Conservation (phyloP, 1,140 invertebrate genomes). For the Bombus pyrosoma region DNA sequence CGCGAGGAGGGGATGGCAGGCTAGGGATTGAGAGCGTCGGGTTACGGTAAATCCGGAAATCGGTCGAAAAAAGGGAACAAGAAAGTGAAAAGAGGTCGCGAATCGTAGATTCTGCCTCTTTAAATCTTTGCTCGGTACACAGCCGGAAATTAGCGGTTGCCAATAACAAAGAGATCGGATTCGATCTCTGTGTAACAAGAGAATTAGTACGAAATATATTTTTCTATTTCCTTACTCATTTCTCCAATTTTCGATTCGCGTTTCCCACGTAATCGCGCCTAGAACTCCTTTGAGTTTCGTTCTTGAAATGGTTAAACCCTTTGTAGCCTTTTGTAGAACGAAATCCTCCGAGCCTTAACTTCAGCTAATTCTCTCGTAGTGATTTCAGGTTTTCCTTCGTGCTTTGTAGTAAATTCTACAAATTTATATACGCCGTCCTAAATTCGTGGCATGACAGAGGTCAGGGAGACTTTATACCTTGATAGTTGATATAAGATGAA, state of each 20-base stretch:
- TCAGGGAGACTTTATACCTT: no score
- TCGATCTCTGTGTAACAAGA: background rate
- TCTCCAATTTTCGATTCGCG: background rate
- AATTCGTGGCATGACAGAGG: no score
- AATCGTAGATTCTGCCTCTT: background rate
- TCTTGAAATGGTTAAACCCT: background rate
- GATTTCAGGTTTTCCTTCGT: background rate
- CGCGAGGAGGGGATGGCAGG: background rate
- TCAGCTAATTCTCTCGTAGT: no score
- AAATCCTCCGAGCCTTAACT: background rate
- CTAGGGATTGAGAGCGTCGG: background rate
- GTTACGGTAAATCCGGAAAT: slow-evolving; percentile 35
- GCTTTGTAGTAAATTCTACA: no score
- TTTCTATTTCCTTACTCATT: background rate
- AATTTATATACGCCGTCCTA: no score
- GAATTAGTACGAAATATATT: slow-evolving; percentile 21
- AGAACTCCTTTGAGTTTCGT: background rate
- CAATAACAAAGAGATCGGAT: background rate
- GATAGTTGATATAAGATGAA: no score
- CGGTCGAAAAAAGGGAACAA: slow-evolving; percentile 17
- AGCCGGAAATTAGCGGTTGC: slow-evolving; percentile 27
- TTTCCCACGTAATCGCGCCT: background rate
- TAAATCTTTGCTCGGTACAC: slow-evolving; percentile 1
- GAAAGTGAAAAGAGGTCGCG: slow-evolving; percentile 17
- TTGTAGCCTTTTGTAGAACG: background rate